Evolutionary conservation across 2,113 vertebrate species (phyloP).

Genomic region (Cyprinus carpio): DNA sequence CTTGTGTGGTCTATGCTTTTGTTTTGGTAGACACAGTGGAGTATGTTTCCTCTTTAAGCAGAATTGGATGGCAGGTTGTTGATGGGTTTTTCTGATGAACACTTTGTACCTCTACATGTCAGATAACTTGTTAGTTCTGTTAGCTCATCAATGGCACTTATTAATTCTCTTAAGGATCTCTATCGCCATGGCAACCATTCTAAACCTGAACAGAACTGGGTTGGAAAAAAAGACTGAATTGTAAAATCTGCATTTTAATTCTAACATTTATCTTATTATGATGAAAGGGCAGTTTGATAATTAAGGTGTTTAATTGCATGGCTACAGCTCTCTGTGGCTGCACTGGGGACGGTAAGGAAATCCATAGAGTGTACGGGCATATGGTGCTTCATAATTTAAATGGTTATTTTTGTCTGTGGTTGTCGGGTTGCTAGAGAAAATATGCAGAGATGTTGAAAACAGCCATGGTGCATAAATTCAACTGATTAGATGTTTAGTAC

Average conservation of each 20-base stretch:
- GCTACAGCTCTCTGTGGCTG: slow-evolving; percentile 35
- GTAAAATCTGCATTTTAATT: slow-evolving; percentile 51
- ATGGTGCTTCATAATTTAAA: slow-evolving; percentile 51
- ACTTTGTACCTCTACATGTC: slow-evolving; percentile 18
- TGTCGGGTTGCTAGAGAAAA: slow-evolving; percentile 41
- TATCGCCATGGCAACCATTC: slow-evolving; percentile 70
- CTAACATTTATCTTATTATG: slow-evolving; percentile 51
- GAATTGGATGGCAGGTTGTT: background rate
- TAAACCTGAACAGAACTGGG: slow-evolving; percentile 55
- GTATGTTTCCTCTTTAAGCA: background rate
- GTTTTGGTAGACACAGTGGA: background rate
- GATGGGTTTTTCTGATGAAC: background rate
- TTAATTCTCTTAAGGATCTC: slow-evolving; percentile 49
- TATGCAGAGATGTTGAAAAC: slow-evolving; percentile 30
- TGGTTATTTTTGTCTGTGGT: slow-evolving; percentile 50
- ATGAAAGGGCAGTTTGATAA: slow-evolving; percentile 51
- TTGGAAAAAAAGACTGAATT: slow-evolving; percentile 35
- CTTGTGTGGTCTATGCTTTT: background rate
- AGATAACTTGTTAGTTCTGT: slow-evolving; percentile 39
- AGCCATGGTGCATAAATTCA: slow-evolving; percentile 18
- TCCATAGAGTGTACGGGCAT: slow-evolving; percentile 46
- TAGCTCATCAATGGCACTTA: slow-evolving; percentile 36
- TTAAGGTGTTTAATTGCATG: slow-evolving; percentile 54
- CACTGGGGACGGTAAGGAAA: slow-evolving; percentile 41
- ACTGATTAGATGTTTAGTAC: slow-evolving; percentile 27